Conservation (phyloP, 2,113 vertebrate genomes). For the Boleophthalmus pectinirostris region DNA sequence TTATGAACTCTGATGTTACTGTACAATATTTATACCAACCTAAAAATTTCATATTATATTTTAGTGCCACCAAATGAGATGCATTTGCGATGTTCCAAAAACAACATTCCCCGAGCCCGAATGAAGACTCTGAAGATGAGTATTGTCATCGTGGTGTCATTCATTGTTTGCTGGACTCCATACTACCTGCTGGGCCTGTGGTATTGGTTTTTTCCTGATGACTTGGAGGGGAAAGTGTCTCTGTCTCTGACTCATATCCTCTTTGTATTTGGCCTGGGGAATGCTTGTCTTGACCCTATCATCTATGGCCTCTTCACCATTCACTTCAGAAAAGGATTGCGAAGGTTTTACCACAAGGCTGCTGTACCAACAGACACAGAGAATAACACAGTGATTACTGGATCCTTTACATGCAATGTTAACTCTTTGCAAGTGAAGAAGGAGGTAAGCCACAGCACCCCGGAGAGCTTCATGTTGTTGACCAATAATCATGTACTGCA, state of each 20-base stretch:
- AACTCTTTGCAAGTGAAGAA: conserved; percentile 59
- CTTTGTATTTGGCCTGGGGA: conserved; percentile 78
- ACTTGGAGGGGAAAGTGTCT: conserved; percentile 75
- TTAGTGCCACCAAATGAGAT: conserved; percentile 71
- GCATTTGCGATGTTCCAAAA: conserved; percentile 76
- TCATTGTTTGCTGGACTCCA: conserved; percentile 77
- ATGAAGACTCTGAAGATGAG: conserved; percentile 81
- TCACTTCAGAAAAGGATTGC: conserved; percentile 63
- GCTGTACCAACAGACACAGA: conserved; percentile 16
- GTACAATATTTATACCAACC: too few relatives aligned
- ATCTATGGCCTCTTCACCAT: conserved; percentile 78
- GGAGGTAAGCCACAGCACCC: conserved; percentile 27
- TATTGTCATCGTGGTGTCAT: conserved; percentile 77
- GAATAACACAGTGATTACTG: conserved; percentile 63
- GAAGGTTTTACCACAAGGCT: conserved; percentile 50
- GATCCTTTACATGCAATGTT: conserved; percentile 70
- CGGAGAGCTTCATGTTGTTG: conserved; percentile 11
- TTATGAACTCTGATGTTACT: too few relatives aligned
- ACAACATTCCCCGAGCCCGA: conserved; percentile 79
- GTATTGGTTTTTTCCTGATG: conserved; percentile 79
- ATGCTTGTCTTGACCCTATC: conserved; percentile 76
- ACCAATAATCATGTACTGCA: background rate
- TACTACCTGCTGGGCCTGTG: conserved; percentile 78
- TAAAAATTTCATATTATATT: conserved; percentile 16
- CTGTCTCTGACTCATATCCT: conserved; percentile 79